phyloP scores from a whole-genome alignment of 2,797 vertebrate species.

The Sebastes goodei region DNA sequence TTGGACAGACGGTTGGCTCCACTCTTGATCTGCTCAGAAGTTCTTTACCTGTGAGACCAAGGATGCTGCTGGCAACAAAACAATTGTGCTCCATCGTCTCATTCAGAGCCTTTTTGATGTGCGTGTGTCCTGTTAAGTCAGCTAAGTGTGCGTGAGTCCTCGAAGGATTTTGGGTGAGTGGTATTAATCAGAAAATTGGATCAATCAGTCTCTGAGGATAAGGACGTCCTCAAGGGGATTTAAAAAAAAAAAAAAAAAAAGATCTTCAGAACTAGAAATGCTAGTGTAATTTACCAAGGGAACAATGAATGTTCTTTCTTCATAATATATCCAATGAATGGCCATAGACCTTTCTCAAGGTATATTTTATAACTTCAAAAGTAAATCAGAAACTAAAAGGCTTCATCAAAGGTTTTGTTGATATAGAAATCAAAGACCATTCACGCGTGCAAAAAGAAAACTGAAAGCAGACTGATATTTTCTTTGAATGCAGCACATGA shows the following conservation, averaged over 20 bases:
- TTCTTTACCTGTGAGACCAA: slow-evolving; percentile 5
- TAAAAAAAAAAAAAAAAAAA: not conserved
- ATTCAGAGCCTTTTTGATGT: not conserved
- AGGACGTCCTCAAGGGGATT: slow-evolving; percentile 10
- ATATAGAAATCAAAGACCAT: not conserved
- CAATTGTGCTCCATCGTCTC: not conserved
- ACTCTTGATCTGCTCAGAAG: slow-evolving; percentile 7
- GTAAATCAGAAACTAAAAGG: not conserved
- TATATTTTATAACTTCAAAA: not conserved
- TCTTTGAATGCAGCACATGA: not conserved
- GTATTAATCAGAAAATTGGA: slow-evolving; percentile 34
- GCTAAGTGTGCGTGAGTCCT: not conserved
- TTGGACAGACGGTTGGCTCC: not conserved
- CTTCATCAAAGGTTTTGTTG: not conserved
- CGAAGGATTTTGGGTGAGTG: not conserved
- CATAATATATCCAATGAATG: not conserved
- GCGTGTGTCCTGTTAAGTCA: not conserved
- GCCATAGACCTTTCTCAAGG: not conserved
- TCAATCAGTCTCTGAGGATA: slow-evolving; percentile 25
- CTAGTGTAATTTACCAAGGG: not conserved
- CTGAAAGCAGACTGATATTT: not conserved
- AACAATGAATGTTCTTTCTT: slow-evolving; percentile 8
- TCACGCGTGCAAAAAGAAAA: not conserved
- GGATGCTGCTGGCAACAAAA: not conserved
- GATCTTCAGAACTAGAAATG: slow-evolving; percentile 1